phyloP scores from a whole-genome alignment of 2,113 vertebrate species.

The Chlamydotis undulata region DNA sequence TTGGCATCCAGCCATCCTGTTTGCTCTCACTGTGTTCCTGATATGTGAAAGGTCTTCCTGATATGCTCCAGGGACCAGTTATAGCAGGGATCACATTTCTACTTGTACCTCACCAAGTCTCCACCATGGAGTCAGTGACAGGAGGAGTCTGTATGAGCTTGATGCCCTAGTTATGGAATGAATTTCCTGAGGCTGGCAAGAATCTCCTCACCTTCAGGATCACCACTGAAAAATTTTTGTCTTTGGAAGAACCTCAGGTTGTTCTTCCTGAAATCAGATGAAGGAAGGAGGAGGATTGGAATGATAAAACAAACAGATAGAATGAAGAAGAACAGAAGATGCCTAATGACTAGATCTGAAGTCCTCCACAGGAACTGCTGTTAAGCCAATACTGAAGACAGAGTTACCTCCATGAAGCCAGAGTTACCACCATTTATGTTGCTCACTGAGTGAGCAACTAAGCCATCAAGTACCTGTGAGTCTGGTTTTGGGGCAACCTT shows the following conservation, averaged over 20 bases:
- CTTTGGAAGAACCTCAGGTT: background rate
- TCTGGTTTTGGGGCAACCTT: slow-evolving; percentile 9
- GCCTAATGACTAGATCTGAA: background rate
- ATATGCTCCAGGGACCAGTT: background rate
- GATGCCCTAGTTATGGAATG: background rate
- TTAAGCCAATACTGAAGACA: background rate
- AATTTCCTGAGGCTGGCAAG: background rate
- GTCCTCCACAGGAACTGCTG: background rate
- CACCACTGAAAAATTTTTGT: background rate
- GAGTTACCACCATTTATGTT: background rate
- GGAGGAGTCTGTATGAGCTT: background rate
- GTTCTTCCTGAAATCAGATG: background rate
- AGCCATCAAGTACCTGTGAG: background rate
- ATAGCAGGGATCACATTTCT: background rate
- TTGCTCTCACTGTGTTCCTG: background rate
- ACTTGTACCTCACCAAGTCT: background rate
- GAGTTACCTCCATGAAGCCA: background rate
- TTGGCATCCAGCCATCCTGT: background rate
- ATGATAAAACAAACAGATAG: background rate
- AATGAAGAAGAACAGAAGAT: background rate
- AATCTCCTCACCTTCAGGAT: background rate
- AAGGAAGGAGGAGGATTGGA: background rate
- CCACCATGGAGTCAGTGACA: background rate
- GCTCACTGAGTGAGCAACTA: background rate
- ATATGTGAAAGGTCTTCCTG: background rate